Base-by-base conservation (phyloP, 2,888 invertebrate species). In the Horisme vitalbata region DNA sequence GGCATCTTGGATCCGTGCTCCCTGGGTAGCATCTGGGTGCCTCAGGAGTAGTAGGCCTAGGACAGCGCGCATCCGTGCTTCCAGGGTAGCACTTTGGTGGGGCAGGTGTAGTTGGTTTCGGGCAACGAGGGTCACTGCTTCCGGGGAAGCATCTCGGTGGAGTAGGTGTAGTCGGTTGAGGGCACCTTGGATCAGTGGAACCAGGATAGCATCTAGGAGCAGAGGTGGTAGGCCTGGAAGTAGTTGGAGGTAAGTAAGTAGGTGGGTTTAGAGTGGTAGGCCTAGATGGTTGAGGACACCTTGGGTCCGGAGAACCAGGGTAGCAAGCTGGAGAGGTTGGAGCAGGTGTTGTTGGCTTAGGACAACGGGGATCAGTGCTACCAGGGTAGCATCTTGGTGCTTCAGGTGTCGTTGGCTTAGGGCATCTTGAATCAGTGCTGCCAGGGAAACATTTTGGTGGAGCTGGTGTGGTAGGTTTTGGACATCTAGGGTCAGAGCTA, bases 401-500 rank as follows among this genome's bases (percentile, higher is more conserved):
- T 5, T 10, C 10, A 11, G 26, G 53, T 3, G 59, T 59, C 0
- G 59, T 61, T 14, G 69, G 68, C 56, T 63, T 64, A n/a, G 79
- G 81, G 33, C 83, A 83, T 1, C 68, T 52, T 0, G 79, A 76
- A 60, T 86, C 70, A 2, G 67, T 60, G 1, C 76, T 73, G 0
- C 81, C 82, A 3, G 79, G 70, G 50, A 45, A 71, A 18, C 65
- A 68, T 8, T 38, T 46, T 5, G 54, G 60, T 6, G 65, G 63
- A 2, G 64, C 59, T 2, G 71, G 65, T n/a, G 61, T 62, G 0
- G 75, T 65, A 15, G 70, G 68, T 28, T 52, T 0, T 0, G 71
- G 65, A 38, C 62, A 77, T 5, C 69, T 47, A 0, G 70, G 68
- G 51, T 79, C 76, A 0, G 50, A 47, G 9, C 51, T 54, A 8